Evolutionary conservation across 1,140 invertebrate species (phyloP).

Genomic region (Dreissena rostriformis): DNA sequence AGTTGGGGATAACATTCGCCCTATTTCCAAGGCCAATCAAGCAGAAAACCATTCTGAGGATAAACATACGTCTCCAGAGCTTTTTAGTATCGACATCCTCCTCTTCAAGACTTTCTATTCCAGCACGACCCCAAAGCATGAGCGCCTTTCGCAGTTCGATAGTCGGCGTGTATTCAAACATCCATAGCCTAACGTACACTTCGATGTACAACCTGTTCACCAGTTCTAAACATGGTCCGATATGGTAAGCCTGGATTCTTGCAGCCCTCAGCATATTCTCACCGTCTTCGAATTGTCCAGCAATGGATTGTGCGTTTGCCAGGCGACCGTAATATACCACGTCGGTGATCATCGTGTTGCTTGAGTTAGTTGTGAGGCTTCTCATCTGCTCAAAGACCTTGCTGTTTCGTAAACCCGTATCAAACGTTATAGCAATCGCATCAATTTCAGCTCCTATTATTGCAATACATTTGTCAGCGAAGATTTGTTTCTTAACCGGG

Average conservation of each 20-base stretch:
- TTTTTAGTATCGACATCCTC: conserved; percentile 29
- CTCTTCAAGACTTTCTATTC: conserved; percentile 26
- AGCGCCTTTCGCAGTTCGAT: neutral
- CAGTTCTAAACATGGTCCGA: conserved; percentile 24
- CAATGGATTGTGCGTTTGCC: conserved; percentile 26
- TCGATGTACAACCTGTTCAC: conserved; percentile 28
- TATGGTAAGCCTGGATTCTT: neutral
- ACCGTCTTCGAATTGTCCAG: conserved; percentile 3
- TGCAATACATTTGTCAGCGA: conserved; percentile 38
- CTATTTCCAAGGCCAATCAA: conserved; percentile 26
- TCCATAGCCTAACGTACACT: conserved; percentile 22
- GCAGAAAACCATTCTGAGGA: conserved; percentile 36
- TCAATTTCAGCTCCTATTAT: conserved; percentile 37
- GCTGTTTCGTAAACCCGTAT: neutral
- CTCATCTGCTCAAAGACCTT: conserved; percentile 16
- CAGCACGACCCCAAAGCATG: conserved; percentile 17
- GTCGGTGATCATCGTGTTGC: conserved; percentile 26
- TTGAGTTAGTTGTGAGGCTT: neutral
- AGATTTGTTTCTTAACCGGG: neutral
- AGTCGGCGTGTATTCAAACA: conserved; percentile 23
- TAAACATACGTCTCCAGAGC: conserved; percentile 29
- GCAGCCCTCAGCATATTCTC: conserved; percentile 16
- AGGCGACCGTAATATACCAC: conserved; percentile 5
- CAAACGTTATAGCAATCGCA: conserved; percentile 38
- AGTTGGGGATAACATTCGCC: conserved; percentile 22